These are phyloP conservation scores for Helobdella robusta DNA, from an alignment of 2,888 invertebrate species.

Conservation along the genomic window DNA sequence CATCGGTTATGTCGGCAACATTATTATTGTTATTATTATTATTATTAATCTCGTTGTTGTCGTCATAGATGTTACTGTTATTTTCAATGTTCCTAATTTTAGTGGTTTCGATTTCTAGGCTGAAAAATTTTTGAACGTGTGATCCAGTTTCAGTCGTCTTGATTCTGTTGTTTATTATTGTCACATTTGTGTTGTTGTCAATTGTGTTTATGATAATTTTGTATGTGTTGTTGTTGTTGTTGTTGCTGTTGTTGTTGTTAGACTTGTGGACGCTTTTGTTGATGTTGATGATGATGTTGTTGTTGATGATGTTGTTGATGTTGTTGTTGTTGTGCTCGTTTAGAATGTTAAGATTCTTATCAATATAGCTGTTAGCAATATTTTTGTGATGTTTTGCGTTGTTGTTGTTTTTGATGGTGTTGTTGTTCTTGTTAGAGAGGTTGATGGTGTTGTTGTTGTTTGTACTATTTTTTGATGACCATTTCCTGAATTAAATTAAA, in stretches of 20 bases:
- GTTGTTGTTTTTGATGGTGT: too few species aligned
- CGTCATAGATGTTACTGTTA: not conserved
- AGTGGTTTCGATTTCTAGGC: not conserved
- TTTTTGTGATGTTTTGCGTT: too few species aligned
- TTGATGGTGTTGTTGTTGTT: not conserved
- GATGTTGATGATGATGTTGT: too few species aligned
- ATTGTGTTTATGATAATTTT: not conserved
- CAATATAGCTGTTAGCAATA: too few species aligned
- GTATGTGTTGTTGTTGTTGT: not conserved
- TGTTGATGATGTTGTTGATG: too few species aligned
- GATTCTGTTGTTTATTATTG: not conserved
- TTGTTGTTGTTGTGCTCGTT: too few species aligned
- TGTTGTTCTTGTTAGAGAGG: not conserved
- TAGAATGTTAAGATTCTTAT: too few species aligned
- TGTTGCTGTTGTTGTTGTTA: too few species aligned
- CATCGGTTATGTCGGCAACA: not conserved
- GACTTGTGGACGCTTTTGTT: too few species aligned
- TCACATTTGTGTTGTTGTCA: not conserved
- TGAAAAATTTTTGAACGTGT: not conserved
- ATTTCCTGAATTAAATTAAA: not conserved
- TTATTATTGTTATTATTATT: conserved; percentile 1
- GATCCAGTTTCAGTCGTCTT: not conserved
- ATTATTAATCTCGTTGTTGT: not conserved
- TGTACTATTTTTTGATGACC: not conserved
- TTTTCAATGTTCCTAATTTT: conserved; percentile 7